Evolutionary conservation across 2,797 vertebrate species (phyloP), one percentile per base, ranked within the genome.

Genomic region (Epinephelus malabaricus): DNA sequence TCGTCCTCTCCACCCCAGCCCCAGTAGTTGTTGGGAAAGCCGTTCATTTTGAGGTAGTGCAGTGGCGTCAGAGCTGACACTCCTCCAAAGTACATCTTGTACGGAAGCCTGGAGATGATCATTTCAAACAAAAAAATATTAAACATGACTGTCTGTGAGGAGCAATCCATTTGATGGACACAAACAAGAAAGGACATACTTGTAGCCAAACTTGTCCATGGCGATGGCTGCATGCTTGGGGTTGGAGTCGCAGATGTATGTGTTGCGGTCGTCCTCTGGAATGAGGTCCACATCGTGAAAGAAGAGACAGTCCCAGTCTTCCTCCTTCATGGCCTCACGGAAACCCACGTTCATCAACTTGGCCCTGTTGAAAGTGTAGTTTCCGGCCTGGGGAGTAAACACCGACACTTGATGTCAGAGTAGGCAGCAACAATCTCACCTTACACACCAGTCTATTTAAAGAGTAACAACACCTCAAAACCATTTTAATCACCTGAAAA

Each of bases 131-230:
- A 34, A 34, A 34, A 34, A 13, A 8, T 2, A 11, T 25, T 4
- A 5, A 47, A n/a, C 21, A 40, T 2, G n/a, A 4, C 21, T 0
- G 1, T 50, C 11, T 51, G 63, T 56, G 18, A 55, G 38, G 4
- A 55, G 8, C 1, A 1, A 75, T 51, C 4, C 18, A n/a, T 23
- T 63, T 0, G 21, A 17, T 5, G 10, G 13, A 34, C 17, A 21
- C 21, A 15, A 14, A 5, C 3, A 14, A 23, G 2, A 10, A 21
- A 14, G 17, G 1, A 90, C 96, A 3, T 78, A 97, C 96, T 96
- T 96, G 92, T 97, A 97, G 45, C 96, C 94, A 25, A 97, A 97
- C 89, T 97, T 97, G 93, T 97, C 95, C 92, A 96, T 97, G 79
- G 96, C 97, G 45, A 96, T 92, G 50, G 97, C 96, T 0, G 95